These are phyloP conservation scores for Entelurus aequoreus DNA, from an alignment of 2,113 vertebrate genomes.

Conservation along the genomic window DNA sequence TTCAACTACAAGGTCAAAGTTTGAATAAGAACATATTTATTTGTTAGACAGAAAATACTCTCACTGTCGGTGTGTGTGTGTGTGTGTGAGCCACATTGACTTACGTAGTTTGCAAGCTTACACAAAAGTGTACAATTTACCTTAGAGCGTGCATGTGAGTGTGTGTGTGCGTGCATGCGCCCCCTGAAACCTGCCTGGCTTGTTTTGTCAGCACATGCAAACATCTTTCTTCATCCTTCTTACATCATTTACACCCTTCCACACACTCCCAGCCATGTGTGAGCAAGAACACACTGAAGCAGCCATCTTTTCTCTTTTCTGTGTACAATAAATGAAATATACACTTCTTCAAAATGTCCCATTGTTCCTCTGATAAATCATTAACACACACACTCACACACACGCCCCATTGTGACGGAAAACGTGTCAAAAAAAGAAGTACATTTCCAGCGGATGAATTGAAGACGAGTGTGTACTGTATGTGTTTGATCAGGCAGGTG, in stretches of 20 bases:
- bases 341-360: too few relatives aligned
- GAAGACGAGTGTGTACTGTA: slow-evolving; percentile 20
- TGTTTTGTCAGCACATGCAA: slow-evolving; percentile 15
- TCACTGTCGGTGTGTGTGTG: background rate
- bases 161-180: background rate
- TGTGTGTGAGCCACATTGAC: slow-evolving; percentile 1
- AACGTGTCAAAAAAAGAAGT: slow-evolving; percentile 14
- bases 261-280: background rate
- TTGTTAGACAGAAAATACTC: background rate
- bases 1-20: too few relatives aligned
- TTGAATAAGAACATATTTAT: background rate
- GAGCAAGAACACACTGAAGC: background rate
- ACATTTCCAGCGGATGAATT: slow-evolving; percentile 32
- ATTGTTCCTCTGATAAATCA: background rate
- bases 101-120: background rate
- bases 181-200: slow-evolving; percentile 9
- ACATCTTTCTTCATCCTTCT: background rate
- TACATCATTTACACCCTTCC: background rate
- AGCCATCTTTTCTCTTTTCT: too few relatives aligned
- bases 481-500: background rate
- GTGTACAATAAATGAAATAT: background rate
- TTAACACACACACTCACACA: slow-evolving; percentile 10
- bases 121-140: slow-evolving; percentile 5
- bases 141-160: background rate
- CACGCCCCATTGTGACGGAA: slow-evolving; percentile 11